These are phyloP conservation scores for Anoplophora glabripennis DNA, from an alignment of 1,140 invertebrate species.

Conservation along the genomic window DNA sequence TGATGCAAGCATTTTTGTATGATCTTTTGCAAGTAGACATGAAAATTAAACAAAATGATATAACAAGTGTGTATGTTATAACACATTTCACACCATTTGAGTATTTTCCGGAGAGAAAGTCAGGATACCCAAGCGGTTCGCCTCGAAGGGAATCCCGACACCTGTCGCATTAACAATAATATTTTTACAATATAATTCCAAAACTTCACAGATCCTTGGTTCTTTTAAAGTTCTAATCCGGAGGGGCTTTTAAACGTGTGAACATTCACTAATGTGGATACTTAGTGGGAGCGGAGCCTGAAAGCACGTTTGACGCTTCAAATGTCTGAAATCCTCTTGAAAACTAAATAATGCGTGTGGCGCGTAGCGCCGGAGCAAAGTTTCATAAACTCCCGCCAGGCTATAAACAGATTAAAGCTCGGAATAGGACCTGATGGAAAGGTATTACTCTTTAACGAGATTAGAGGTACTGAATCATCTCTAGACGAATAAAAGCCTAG, in stretches of 20 bases:
- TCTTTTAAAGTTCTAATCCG: conserved; percentile 23
- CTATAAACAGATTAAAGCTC: conserved; percentile 37
- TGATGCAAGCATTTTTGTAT: too few relatives aligned
- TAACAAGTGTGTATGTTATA: too few relatives aligned
- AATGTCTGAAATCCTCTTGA: conserved; percentile 29
- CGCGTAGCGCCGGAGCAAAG: conserved; percentile 6
- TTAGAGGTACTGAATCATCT: conserved; percentile 37
- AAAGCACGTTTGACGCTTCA: conserved; percentile 35
- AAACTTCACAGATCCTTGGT: conserved; percentile 22
- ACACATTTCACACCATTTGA: too few relatives aligned
- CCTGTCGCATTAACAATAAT: too few relatives aligned
- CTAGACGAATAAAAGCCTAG: conserved; percentile 15
- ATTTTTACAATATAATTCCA: not conserved
- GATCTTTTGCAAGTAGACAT: too few relatives aligned
- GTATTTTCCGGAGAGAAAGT: too few relatives aligned
- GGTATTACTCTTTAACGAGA: conserved; percentile 42
- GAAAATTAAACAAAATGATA: too few relatives aligned
- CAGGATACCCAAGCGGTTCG: too few relatives aligned
- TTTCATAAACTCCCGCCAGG: conserved; percentile 27
- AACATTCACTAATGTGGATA: conserved; percentile 28
- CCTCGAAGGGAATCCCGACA: too few relatives aligned
- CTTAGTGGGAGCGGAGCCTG: conserved; percentile 25
- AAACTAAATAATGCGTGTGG: conserved; percentile 19
- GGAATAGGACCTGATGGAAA: conserved; percentile 36
- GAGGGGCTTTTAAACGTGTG: conserved; percentile 26